Evolutionary conservation across 2,797 vertebrate species (phyloP).

Genomic region (Amniataba percoides): DNA sequence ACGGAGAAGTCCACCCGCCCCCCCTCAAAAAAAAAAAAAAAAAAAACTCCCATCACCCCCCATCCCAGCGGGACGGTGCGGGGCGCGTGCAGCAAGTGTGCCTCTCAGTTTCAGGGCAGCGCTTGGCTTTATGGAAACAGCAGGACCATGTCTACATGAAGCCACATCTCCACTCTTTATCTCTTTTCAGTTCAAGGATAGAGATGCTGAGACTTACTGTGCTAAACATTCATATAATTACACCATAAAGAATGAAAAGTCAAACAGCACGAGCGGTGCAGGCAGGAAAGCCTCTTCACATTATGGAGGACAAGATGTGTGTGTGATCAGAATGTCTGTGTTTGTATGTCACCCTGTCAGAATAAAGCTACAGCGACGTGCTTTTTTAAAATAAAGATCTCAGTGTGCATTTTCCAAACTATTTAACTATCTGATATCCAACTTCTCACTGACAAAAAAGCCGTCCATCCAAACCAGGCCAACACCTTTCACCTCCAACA

Average conservation of each 20-base stretch:
- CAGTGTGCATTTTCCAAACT: not conserved
- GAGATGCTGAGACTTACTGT: no score
- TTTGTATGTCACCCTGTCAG: not conserved
- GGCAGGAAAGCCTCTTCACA: not conserved
- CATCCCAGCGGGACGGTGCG: slow-evolving; percentile 53
- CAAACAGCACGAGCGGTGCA: not conserved
- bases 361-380: not conserved
- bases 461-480: not conserved
- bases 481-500: slow-evolving; percentile 16
- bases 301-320: not conserved
- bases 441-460: no score
- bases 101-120: slow-evolving; percentile 64
- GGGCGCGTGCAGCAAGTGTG: slow-evolving; percentile 86
- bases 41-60: slow-evolving; percentile 17
- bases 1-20: slow-evolving; percentile 49
- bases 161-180: not conserved
- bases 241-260: not conserved
- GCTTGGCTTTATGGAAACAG: slow-evolving; percentile 26
- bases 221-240: not conserved
- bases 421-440: not conserved
- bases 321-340: no score
- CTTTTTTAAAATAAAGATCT: not conserved
- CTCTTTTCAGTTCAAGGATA: not conserved
- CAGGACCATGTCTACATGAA: not conserved
- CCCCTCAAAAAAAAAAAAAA: no score